Evolutionary conservation across 2,888 invertebrate species (phyloP).

Genomic region (Nasonia oneida): DNA sequence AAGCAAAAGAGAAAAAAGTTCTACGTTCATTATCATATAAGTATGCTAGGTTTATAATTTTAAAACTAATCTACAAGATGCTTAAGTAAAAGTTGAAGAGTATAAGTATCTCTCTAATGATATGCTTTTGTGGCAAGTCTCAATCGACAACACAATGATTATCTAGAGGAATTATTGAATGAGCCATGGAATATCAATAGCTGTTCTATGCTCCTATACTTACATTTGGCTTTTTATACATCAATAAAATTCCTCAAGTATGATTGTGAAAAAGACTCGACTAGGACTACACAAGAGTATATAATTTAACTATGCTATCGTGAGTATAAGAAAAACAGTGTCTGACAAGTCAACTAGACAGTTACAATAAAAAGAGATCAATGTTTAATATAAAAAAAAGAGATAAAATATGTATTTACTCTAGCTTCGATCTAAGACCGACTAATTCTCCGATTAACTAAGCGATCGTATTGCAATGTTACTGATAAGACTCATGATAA

Average conservation of each 20-base stretch:
- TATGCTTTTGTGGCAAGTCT: slow-evolving; percentile 36
- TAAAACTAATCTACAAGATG: slow-evolving; percentile 62
- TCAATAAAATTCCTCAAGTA: slow-evolving; percentile 26
- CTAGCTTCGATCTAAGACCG: slow-evolving; percentile 68
- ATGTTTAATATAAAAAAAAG: slow-evolving; percentile 49
- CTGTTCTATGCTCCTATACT: background rate
- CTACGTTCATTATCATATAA: slow-evolving; percentile 50
- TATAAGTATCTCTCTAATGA: slow-evolving; percentile 30
- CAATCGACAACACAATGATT: slow-evolving; percentile 12
- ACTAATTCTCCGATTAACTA: slow-evolving; percentile 65
- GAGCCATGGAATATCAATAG: background rate
- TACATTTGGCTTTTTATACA: background rate
- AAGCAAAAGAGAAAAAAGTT: slow-evolving; percentile 58
- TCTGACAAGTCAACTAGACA: slow-evolving; percentile 47
- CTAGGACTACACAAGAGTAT: slow-evolving; percentile 48
- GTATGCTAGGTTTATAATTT: slow-evolving; percentile 45
- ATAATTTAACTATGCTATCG: slow-evolving; percentile 33
- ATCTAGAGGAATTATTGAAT: slow-evolving; percentile 45
- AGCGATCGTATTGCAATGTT: slow-evolving; percentile 4
- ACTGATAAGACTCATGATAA: slow-evolving; percentile 3
- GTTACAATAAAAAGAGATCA: slow-evolving; percentile 57
- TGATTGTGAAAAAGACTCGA: slow-evolving; percentile 43
- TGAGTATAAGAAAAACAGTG: slow-evolving; percentile 51
- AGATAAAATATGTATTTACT: slow-evolving; percentile 51
- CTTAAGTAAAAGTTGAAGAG: slow-evolving; percentile 51